Percentiles rank a stretch among this genome's conserved stretches.
Conservation (phyloP, 2,888 invertebrate species). For the Amblyteles armatorius region DNA sequence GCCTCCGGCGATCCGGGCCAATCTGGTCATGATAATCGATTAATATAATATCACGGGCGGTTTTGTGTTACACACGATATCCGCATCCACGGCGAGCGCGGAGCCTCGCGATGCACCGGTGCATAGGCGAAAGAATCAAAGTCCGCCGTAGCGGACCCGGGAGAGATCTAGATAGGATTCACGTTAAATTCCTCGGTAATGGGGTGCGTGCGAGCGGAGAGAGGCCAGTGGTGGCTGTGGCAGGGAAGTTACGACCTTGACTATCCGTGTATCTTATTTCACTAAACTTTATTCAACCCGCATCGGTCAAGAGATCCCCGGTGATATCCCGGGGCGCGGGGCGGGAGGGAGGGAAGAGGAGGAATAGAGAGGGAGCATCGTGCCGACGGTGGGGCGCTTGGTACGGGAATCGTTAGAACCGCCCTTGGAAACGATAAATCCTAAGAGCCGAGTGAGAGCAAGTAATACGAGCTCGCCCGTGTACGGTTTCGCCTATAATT, state of each 20-base stretch:
- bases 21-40: slow-evolving; percentile 62
- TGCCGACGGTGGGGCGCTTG: slow-evolving; percentile 53
- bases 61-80: slow-evolving; percentile 29
- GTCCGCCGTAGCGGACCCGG: not conserved
- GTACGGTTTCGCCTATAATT: slow-evolving; percentile 80
- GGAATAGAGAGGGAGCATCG: slow-evolving; percentile 22
- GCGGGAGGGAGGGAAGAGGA: slow-evolving; percentile 9
- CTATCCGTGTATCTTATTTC: slow-evolving; percentile 79
- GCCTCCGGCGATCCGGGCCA: slow-evolving; percentile 37
- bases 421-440: slow-evolving; percentile 70
- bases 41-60: slow-evolving; percentile 46
- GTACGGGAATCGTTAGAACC: slow-evolving; percentile 68
- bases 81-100: not conserved
- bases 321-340: slow-evolving; percentile 5
- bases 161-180: slow-evolving; percentile 76
- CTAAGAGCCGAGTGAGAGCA: slow-evolving; percentile 57
- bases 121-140: slow-evolving; percentile 30
- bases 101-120: not conserved
- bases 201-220: slow-evolving; percentile 68
- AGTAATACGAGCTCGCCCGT: slow-evolving; percentile 78
- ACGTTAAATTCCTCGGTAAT: slow-evolving; percentile 73
- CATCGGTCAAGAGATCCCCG: slow-evolving; percentile 60
- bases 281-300: slow-evolving; percentile 75
- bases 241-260: slow-evolving; percentile 77
- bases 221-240: slow-evolving; percentile 45